Evolutionary conservation across 2,888 invertebrate genomes (phyloP).

Genomic region (Kuschelorhynchus macadamiae): DNA sequence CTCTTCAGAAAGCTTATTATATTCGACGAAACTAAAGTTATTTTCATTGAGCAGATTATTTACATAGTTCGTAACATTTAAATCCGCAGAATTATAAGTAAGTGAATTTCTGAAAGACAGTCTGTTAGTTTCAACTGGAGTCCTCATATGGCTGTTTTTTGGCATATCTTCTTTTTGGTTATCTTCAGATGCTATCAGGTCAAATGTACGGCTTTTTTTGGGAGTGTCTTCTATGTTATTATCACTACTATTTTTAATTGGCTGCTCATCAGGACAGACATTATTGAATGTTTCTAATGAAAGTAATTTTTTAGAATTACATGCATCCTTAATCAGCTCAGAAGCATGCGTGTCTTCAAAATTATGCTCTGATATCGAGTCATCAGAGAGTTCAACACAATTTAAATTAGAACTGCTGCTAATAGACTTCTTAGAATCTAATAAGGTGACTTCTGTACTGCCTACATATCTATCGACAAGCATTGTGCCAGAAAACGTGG

Average conservation of each 20-base stretch:
- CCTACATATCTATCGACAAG: too few species aligned
- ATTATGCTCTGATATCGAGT: not conserved
- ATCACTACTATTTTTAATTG: too few species aligned
- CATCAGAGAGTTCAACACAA: slow-evolving; percentile 8
- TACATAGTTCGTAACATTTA: slow-evolving; percentile 59
- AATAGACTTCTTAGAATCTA: too few species aligned
- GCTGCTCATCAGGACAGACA: too few species aligned
- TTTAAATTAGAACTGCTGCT: too few species aligned
- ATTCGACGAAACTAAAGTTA: slow-evolving; percentile 28
- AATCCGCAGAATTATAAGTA: slow-evolving; percentile 42
- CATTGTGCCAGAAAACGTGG: too few species aligned
- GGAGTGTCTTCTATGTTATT: not conserved
- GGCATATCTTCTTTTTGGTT: too few species aligned
- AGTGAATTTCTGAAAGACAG: slow-evolving; percentile 14
- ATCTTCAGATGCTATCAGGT: not conserved
- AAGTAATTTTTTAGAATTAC: too few species aligned
- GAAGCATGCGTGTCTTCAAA: not conserved
- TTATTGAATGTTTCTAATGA: too few species aligned
- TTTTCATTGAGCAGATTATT: slow-evolving; percentile 49
- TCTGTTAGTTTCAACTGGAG: not conserved
- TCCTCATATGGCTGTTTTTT: too few species aligned
- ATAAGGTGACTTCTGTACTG: too few species aligned
- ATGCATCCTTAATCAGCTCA: too few species aligned
- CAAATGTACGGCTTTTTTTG: not conserved
- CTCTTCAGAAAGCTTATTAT: slow-evolving; percentile 1